Evolutionary conservation across 1,140 invertebrate genomes (phyloP).

Genomic region (Drosophila baimaii): DNA sequence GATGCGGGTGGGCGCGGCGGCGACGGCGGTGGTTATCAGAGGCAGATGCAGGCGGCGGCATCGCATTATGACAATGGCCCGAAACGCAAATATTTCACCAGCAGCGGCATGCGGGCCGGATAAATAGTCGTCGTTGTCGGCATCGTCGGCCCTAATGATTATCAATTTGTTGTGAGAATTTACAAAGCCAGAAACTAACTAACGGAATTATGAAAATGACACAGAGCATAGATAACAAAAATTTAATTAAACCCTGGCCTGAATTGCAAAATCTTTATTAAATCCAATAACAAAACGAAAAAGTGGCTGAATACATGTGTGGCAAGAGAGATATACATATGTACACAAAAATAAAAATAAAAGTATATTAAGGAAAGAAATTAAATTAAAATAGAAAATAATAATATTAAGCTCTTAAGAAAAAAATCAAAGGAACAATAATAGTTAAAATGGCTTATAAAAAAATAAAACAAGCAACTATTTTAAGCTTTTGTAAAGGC

Average conservation of each 20-base stretch:
- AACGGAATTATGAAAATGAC: slow-evolving; percentile 24
- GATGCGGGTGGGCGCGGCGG: slow-evolving; percentile 31
- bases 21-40: slow-evolving; percentile 7
- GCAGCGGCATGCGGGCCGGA: slow-evolving; percentile 38
- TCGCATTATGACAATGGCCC: slow-evolving; percentile 57
- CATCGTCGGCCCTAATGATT: slow-evolving; percentile 35
- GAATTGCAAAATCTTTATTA: background rate
- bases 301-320: background rate
- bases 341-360: background rate
- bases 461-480: background rate
- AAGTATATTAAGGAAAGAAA: no score
- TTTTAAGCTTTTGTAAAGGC: background rate
- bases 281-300: background rate
- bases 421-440: background rate
- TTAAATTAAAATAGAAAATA: background rate
- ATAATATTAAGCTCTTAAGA: background rate
- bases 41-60: slow-evolving; percentile 37
- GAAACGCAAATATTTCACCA: slow-evolving; percentile 50
- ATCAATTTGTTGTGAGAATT: slow-evolving; percentile 55
- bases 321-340: no score
- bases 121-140: slow-evolving; percentile 16
- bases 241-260: slow-evolving; percentile 10
- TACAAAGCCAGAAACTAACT: slow-evolving; percentile 5
- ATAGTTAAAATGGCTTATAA: no score
- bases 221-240: slow-evolving; percentile 1